Base-by-base conservation (phyloP, 1,140 invertebrate species). In the Antheraea mylitta region DNA sequence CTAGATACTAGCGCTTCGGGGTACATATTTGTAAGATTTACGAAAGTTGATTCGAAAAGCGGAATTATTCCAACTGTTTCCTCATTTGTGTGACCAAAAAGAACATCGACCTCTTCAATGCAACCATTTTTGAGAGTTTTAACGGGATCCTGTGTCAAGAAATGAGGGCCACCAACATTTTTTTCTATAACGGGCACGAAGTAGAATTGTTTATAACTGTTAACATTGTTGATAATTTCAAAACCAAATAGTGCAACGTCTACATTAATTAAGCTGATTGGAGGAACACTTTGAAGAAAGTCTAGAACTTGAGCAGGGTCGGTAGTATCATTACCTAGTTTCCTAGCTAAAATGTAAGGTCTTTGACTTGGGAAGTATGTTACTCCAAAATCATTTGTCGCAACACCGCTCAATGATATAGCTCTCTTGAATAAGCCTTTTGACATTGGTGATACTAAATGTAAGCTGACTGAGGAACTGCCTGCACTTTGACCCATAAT, bases 401-500 rank as follows among this genome's bases (percentile, higher is more conserved):
- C 67, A 3, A 77, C 76, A 2, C 82, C 86, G 72, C 84, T 87
- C 78, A 83, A 80, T 10, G 74, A 11, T 18, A 86, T 85, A 13
- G 73, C 77, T 64, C 79, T 77, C 61, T 79, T 75, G 60, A 80
- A 83, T 1, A 87, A 71, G 4, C 81, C 83, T 85, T 70, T 94
- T 82, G 36, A 93, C 93, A 64, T 93, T 90, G 63, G 82, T 8
- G 85, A 86, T 42, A 86, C 30, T 10, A 79, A 22, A 19, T 83
- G 85, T 22, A 81, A 64, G 19, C 68, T 67, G 19, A 66, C 64
- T 0, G 78, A 74, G 0, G 93, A 93, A n/a, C 91, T 94, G 6
- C 96, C 96, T 3, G 95, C 93, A 64, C 93, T 93, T 71, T 96
- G 94, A 10, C 96, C 96, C 75, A 97, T 95, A n/a, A 98, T 82